phyloP scores from a whole-genome alignment of 2,797 vertebrate genomes.

The Tokudaia muenninki region DNA sequence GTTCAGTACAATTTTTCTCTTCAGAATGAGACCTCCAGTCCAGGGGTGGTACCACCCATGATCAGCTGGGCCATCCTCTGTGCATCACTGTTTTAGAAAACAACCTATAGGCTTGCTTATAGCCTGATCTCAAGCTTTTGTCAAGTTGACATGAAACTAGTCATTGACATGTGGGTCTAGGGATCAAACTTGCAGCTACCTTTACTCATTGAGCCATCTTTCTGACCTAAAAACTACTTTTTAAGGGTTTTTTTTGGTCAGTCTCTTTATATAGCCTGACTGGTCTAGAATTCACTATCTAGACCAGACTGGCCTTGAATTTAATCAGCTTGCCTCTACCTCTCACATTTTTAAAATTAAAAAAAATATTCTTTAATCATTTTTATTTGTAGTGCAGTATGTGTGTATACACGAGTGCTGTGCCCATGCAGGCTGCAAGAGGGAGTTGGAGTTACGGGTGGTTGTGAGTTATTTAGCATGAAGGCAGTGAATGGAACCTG shows the following conservation, averaged over 20 bases:
- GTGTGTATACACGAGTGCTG: not conserved
- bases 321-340: not conserved
- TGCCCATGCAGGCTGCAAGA: not conserved
- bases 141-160: not conserved
- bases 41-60: too few relatives aligned
- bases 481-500: not conserved
- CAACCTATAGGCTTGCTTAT: too few relatives aligned
- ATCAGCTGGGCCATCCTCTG: too few relatives aligned
- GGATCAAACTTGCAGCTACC: not conserved
- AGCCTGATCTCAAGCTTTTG: not conserved
- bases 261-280: not conserved
- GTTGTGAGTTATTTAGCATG: not conserved
- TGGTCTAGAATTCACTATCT: not conserved
- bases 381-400: not conserved
- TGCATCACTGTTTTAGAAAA: not conserved
- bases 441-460: not conserved
- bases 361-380: not conserved
- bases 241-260: not conserved
- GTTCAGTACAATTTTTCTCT: not conserved
- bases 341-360: not conserved
- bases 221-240: not conserved
- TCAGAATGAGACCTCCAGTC: not conserved
- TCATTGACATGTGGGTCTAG: not conserved
- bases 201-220: not conserved
- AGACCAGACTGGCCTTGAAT: not conserved